Evolutionary conservation across 2,797 vertebrate genomes (phyloP), one percentile per base, ranked within the genome.

Genomic region (Pseudochirops corinnae): DNA sequence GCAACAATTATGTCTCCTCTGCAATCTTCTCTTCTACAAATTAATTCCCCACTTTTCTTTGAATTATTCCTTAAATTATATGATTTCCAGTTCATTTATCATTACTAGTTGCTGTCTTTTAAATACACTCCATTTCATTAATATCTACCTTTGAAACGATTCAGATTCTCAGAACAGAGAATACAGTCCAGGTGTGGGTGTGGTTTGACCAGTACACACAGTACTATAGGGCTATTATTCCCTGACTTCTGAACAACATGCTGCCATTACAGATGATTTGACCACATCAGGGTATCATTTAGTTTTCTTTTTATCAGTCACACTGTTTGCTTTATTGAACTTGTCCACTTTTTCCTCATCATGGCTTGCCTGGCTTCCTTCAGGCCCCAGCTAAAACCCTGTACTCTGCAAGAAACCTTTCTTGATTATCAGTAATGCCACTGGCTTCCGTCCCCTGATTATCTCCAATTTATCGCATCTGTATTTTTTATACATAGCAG

Each of bases 41-140:
- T n/a, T 92, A 91, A 94, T 92, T 28, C 28, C 90, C 57, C 24
- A 4, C 4, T 4, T 18, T 91, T 95, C 92, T 13, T 96, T 95
- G 13, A 92, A 12, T 21, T 82, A 58, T 74, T 95, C 39, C 33
- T 92, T 90, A 60, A 0, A 56, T 29, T 67, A n/a, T 28, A 3
- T 67, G 93, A 14, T 26, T 93, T n/a, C 18, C 56, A 94, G 11
- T 67, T 92, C n/a, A 55, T 92, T 94, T 91, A 39, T 56, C 29
- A 74, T 95, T 95, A 11, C 18, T 60, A 4, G 28, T 55, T 14
- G 46, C 87, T 96, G 39, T 46, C 3, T 39, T 87, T 87, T 87
- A 21, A 87, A 87, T 24, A 87, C 3, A 12, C 3, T 46, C 39
- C 3, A 46, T 50, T 87, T 87, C 24, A 24, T 87, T 46, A 87